Percentiles rank a stretch among this genome's conserved stretches.
Evolutionary conservation across 1,140 invertebrate genomes (phyloP).

Genomic region (Alviniconcha marisindica): DNA sequence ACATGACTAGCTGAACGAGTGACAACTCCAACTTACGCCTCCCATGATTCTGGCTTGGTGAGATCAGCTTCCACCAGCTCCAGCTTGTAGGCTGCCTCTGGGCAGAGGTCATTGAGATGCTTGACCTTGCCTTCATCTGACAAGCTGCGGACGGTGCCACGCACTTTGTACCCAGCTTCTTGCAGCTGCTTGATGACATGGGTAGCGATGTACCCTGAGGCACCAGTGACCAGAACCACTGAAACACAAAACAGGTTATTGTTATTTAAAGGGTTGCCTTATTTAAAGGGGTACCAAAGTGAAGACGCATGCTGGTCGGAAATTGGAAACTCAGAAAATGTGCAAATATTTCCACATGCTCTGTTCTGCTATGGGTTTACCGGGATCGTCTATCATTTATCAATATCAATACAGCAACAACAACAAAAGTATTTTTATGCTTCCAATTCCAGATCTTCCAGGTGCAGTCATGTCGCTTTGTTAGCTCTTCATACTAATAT

Average conservation of each 20-base stretch:
- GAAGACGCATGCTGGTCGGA: too few relatives aligned
- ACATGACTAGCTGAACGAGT: neutral
- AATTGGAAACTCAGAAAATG: too few relatives aligned
- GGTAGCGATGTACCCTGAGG: slow-evolving; percentile 79
- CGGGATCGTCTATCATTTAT: too few relatives aligned
- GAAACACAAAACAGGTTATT: slow-evolving; percentile 43
- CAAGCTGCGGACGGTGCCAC: slow-evolving; percentile 79
- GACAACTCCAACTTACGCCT: slow-evolving; percentile 58
- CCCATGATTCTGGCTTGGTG: slow-evolving; percentile 72
- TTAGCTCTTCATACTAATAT: too few relatives aligned
- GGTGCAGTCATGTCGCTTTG: too few relatives aligned
- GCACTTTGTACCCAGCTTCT: slow-evolving; percentile 77
- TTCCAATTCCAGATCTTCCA: too few relatives aligned
- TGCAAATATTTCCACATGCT: too few relatives aligned
- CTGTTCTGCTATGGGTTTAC: too few relatives aligned
- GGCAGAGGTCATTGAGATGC: slow-evolving; percentile 73
- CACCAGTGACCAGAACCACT: slow-evolving; percentile 81
- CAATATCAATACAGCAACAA: too few relatives aligned
- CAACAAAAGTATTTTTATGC: too few relatives aligned
- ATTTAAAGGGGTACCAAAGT: too few relatives aligned
- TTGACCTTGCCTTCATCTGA: slow-evolving; percentile 76
- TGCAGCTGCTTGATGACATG: slow-evolving; percentile 79
- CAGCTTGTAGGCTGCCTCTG: slow-evolving; percentile 76
- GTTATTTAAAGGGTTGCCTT: too few relatives aligned
- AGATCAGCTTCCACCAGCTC: slow-evolving; percentile 76